Conservation (phyloP, 2,113 vertebrate species). For the Holacanthus passer region DNA sequence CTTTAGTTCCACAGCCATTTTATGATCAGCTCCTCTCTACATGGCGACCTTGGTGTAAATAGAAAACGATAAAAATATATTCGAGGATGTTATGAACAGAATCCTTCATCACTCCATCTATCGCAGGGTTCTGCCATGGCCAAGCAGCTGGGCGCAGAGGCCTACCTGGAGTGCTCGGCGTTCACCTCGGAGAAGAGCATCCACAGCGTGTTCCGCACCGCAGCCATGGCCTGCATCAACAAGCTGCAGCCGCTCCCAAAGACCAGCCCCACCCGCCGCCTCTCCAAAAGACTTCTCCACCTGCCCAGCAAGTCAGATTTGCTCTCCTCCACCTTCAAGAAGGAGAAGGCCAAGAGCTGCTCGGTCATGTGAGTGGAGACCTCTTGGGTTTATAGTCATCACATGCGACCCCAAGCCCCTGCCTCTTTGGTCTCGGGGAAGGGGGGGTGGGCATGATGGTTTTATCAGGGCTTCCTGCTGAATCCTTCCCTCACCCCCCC, state of each 20-base stretch:
- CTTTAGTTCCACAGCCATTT: constrained; percentile 1
- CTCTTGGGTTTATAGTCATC: constrained; percentile 61
- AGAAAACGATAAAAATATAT: not conserved
- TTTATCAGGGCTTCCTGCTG: constrained; percentile 81
- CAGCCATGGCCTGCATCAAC: constrained; percentile 91
- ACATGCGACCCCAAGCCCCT: constrained; percentile 68
- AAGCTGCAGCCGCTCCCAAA: constrained; percentile 85
- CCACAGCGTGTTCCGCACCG: constrained; percentile 94
- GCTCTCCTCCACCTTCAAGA: constrained; percentile 94
- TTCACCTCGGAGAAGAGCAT: constrained; percentile 97
- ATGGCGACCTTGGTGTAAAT: not conserved
- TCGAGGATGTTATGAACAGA: not conserved
- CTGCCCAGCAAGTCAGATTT: constrained; percentile 94
- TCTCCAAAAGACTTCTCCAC: constrained; percentile 94
- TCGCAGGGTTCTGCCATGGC: constrained; percentile 91
- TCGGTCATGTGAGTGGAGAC: constrained; percentile 92
- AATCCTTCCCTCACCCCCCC: constrained; percentile 84
- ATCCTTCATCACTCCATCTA: not conserved
- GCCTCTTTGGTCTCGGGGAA: constrained; percentile 82
- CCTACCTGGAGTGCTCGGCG: constrained; percentile 94
- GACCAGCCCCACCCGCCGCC: constrained; percentile 88
- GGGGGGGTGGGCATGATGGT: constrained; percentile 80
- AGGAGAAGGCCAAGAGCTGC: constrained; percentile 97
- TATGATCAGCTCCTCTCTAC: not conserved
- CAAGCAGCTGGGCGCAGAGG: constrained; percentile 92